Evolutionary conservation across 2,797 vertebrate species (phyloP).

Genomic region (Chiroxiphia lanceolata): DNA sequence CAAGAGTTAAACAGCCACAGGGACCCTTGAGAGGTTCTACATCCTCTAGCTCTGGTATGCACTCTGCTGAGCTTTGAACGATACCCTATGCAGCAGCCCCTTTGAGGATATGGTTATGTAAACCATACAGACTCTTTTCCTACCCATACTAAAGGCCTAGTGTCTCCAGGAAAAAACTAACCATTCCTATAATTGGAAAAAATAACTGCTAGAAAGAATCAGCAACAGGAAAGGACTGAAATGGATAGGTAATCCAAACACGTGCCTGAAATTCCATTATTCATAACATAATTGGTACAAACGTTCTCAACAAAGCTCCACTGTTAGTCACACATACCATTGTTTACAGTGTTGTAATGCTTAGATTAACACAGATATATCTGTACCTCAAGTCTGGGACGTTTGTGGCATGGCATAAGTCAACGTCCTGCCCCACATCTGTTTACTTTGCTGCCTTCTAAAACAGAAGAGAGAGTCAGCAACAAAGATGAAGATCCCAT

Average conservation of each 20-base stretch:
- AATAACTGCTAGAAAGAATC: conserved; percentile 64
- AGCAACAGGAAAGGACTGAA: conserved; percentile 65
- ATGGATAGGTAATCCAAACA: conserved; percentile 63
- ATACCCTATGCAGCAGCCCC: conserved; percentile 39
- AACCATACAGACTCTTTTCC: conserved; percentile 63
- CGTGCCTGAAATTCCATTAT: conserved; percentile 60
- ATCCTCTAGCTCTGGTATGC: conserved; percentile 61
- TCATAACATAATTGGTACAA: conserved; percentile 49
- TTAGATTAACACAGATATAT: conserved; percentile 3
- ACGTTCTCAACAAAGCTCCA: neutral
- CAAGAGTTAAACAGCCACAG: conserved; percentile 44
- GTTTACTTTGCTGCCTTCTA: neutral
- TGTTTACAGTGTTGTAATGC: conserved; percentile 2
- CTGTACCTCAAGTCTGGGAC: neutral
- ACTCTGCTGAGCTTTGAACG: conserved; percentile 54
- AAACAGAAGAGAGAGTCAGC: neutral
- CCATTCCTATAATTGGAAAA: conserved; percentile 61
- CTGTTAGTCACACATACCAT: conserved; percentile 1
- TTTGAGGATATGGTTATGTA: conserved; percentile 62
- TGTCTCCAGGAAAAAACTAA: conserved; percentile 46
- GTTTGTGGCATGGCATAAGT: neutral
- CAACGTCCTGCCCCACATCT: neutral
- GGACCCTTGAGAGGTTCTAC: conserved; percentile 62
- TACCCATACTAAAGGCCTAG: conserved; percentile 49
- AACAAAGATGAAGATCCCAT: neutral